Base-by-base conservation (phyloP, 2,888 invertebrate genomes). In the Pseudococcus viburni region DNA sequence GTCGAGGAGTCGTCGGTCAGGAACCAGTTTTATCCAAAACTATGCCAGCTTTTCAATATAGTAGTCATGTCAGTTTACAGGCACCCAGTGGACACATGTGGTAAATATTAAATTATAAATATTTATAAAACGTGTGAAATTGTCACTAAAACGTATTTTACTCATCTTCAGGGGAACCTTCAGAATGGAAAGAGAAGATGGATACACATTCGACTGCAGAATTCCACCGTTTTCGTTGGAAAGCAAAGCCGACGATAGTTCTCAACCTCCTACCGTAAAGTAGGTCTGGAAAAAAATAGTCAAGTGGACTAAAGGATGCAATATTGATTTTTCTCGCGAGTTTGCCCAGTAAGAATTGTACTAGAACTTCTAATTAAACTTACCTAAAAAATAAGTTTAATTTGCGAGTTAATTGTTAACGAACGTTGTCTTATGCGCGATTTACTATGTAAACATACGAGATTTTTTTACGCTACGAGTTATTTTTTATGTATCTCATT, bases 51-150 rank as follows among this genome's bases (percentile, higher is more conserved):
- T 99, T 99, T 93, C 99, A 99, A 93, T 99, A 99, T 92, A 97
- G 97, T 92, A 98, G 98, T 92, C 98, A 99, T 92, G 98, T 99
- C 88, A 97, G 97, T 90, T 93, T 99, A 90, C 98, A 99, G 93
- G 98, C 98, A 89, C 98, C 98, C 68, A 97, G 98, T 91, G 99
- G 99, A 11, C 99, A 99, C 91, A 98, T 98, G 97, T 98, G 98
- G 98, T 97, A 91, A 92, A 93, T 91, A 19, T 73, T 88, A 6
- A 77, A 59, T 12, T 59, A 22, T 2, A 51, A 48, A 84, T 17
- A 48, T 84, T 51, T 3, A 33, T 33, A 33, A 33, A 33, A 33
- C 26, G 26, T 33, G 3, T 2, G 3, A 33, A 33, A 33, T 19
- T 19, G 48, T 0, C 12, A 48, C 22, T 22, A 26, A 33, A 51